Evolutionary conservation across 2,888 invertebrate species (phyloP).

Genomic region (Oithona nana): DNA sequence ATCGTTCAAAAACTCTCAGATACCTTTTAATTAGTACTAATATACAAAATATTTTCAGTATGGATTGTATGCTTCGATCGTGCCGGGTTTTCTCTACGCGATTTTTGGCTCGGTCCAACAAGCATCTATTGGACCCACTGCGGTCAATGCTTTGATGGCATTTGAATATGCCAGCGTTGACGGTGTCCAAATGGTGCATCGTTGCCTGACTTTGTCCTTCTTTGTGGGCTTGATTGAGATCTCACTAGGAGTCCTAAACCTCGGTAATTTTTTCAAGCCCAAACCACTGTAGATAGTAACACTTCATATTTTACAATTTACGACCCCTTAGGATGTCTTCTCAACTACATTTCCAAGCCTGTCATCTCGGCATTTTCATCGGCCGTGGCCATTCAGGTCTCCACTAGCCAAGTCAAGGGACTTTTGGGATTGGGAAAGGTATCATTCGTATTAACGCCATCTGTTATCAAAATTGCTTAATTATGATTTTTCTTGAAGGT

Average conservation of each 20-base stretch:
- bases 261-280: conserved; percentile 4
- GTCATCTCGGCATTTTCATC: conserved; percentile 16
- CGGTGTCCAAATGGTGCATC: background rate
- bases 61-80: conserved; percentile 8
- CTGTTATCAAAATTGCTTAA: too few species aligned
- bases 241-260: conserved; percentile 3
- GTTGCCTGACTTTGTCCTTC: conserved; percentile 5
- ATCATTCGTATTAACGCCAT: background rate
- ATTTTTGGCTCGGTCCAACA: conserved; percentile 1
- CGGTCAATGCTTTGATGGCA: conserved; percentile 6
- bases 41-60: too few species aligned
- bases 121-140: conserved; percentile 12
- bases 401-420: conserved; percentile 12
- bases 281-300: background rate
- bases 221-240: conserved; percentile 10
- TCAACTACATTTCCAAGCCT: conserved; percentile 9
- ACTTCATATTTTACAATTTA: background rate
- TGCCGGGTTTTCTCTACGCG: conserved; percentile 13
- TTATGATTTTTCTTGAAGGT: too few species aligned
- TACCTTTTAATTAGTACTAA: too few species aligned
- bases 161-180: background rate
- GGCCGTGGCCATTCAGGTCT: conserved; percentile 9
- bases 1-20: too few species aligned
- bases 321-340: conserved; percentile 9
- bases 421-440: conserved; percentile 1